A percentile compares a stretch with the other conserved stretches of the same genome.
phyloP scores from a whole-genome alignment of 2,888 invertebrate genomes.

The Philopedon plagiatum region DNA sequence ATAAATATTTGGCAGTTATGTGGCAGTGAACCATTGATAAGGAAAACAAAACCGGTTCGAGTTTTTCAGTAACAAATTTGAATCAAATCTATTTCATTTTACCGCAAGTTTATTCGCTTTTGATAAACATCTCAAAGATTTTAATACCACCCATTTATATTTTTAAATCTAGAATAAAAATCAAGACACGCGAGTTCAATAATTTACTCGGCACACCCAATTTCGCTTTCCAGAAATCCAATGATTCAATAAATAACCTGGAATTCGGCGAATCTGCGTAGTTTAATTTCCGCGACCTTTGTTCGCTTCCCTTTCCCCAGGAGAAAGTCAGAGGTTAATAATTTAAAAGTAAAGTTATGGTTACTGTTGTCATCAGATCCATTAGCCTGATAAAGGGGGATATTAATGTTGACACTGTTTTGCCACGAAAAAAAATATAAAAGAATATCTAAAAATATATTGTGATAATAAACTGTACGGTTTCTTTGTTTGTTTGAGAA shows the following conservation, averaged over 20 bases:
- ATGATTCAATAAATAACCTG: conserved; percentile 18
- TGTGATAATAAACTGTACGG: too few relatives aligned
- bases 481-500: not conserved
- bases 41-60: too few relatives aligned
- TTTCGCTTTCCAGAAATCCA: conserved; percentile 3
- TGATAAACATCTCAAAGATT: too few relatives aligned
- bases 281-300: conserved; percentile 13
- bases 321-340: conserved; percentile 8
- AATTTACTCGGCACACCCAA: conserved; percentile 11
- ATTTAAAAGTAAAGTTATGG: conserved; percentile 15
- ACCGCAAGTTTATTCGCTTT: too few relatives aligned
- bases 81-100: too few relatives aligned
- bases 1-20: too few relatives aligned
- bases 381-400: not conserved
- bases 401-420: not conserved
- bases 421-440: too few relatives aligned
- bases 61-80: too few relatives aligned
- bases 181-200: not conserved
- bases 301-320: not conserved
- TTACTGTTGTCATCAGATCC: not conserved
- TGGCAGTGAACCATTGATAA: too few relatives aligned
- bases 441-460: too few relatives aligned
- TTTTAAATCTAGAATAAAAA: not conserved
- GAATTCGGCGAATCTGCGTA: conserved; percentile 14
- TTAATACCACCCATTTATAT: too few relatives aligned